These are phyloP conservation scores for Acrocephalus arundinaceus DNA, from an alignment of 2,113 vertebrate species.

Conservation along the genomic window DNA sequence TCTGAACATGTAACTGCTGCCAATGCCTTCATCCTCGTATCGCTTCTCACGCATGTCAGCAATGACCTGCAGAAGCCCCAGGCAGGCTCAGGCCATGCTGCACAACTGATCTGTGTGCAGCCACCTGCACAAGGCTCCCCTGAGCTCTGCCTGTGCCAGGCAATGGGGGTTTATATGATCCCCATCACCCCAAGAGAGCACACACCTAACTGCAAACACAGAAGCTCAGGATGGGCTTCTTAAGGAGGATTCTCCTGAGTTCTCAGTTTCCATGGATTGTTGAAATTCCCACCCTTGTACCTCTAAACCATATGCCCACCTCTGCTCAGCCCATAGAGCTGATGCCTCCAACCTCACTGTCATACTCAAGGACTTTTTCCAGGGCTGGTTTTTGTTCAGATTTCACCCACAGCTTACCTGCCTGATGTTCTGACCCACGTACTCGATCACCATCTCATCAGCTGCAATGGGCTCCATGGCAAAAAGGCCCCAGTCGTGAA, in stretches of 20 bases:
- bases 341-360: accelerated
- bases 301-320: background rate
- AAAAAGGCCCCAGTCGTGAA: conserved; percentile 98
- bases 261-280: background rate
- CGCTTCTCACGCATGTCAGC: conserved; percentile 98
- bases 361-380: background rate
- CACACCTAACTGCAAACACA: background rate
- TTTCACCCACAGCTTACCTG: conserved; percentile 78
- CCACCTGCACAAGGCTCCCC: background rate
- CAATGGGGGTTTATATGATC: accelerated
- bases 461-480: conserved; percentile 97
- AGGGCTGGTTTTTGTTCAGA: background rate
- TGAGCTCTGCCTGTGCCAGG: background rate
- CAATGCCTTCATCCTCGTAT: conserved; percentile 96
- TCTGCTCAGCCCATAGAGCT: background rate
- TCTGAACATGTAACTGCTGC: conserved; percentile 99
- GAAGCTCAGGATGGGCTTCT: background rate
- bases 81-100: background rate
- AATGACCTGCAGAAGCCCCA: conserved; percentile 82
- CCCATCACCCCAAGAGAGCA: background rate
- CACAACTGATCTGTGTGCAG: background rate
- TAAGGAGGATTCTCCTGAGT: background rate
- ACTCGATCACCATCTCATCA: conserved; percentile 99
- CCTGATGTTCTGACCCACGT: conserved; percentile 97
- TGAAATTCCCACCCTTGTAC: background rate